Percentiles rank a stretch among this genome's conserved stretches.
These are phyloP conservation scores for Cyprinella venusta DNA, from an alignment of 2,797 vertebrate genomes.

Conservation along the genomic window DNA sequence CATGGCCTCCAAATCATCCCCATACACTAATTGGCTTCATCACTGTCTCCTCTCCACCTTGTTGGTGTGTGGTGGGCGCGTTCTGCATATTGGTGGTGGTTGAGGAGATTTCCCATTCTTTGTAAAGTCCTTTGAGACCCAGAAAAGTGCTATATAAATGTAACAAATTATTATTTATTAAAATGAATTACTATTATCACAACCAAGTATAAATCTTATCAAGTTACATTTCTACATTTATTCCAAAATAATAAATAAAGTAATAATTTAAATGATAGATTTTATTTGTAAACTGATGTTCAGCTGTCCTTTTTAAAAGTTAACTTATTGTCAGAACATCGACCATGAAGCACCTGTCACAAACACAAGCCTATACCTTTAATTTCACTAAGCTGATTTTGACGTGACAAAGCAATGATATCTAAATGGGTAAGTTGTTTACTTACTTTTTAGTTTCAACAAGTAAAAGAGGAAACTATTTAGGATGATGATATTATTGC, in stretches of 20 bases:
- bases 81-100: too few species aligned
- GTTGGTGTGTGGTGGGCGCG: too few species aligned
- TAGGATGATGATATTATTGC: constrained; percentile 43
- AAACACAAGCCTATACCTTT: neutral
- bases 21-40: too few species aligned
- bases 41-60: too few species aligned
- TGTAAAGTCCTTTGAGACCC: too few species aligned
- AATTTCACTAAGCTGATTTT: neutral
- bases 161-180: too few species aligned
- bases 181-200: neutral
- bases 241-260: neutral
- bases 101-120: too few species aligned
- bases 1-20: too few species aligned
- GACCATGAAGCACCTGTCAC: neutral
- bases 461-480: neutral
- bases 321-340: neutral
- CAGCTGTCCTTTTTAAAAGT: neutral
- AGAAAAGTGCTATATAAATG: too few species aligned
- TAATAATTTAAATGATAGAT: neutral
- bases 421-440: too few species aligned
- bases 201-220: neutral
- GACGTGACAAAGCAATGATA: too few species aligned
- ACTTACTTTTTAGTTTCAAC: too few species aligned
- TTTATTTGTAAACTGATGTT: neutral
- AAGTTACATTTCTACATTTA: neutral